Conservation (phyloP, 2,113 vertebrate genomes). For the Etia nguti region DNA sequence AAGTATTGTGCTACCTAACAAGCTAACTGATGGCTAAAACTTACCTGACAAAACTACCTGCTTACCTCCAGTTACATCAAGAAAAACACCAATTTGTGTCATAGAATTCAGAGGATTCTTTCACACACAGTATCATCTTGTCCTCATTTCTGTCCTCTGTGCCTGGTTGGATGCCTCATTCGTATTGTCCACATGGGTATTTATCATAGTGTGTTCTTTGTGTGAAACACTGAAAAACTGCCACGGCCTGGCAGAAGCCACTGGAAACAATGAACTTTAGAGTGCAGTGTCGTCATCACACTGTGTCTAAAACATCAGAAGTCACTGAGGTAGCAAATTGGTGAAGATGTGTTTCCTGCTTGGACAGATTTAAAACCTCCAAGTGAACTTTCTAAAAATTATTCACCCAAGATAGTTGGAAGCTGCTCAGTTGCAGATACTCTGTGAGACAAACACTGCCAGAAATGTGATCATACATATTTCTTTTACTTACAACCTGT, state of each 20-base stretch:
- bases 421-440: not conserved
- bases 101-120: not conserved
- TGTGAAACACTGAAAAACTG: not conserved
- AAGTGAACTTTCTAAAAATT: not conserved
- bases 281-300: too few relatives aligned
- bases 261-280: rapidly evolving
- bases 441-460: not conserved
- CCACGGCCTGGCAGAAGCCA: not conserved
- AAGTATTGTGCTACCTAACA: not conserved
- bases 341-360: not conserved
- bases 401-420: not conserved
- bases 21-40: not conserved
- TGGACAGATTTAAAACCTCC: not conserved
- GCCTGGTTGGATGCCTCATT: not conserved
- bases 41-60: not conserved
- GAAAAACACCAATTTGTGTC: not conserved
- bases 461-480: not conserved
- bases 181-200: not conserved
- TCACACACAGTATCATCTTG: not conserved
- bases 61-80: not conserved
- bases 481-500: not conserved
- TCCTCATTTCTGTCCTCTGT: not conserved
- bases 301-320: not conserved
- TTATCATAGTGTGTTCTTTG: not conserved
- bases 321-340: rapidly evolving